A percentile compares a stretch with the other conserved stretches of the same genome.
Conservation (phyloP, 23 tunicate species). For the Halocynthia aurantium region DNA sequence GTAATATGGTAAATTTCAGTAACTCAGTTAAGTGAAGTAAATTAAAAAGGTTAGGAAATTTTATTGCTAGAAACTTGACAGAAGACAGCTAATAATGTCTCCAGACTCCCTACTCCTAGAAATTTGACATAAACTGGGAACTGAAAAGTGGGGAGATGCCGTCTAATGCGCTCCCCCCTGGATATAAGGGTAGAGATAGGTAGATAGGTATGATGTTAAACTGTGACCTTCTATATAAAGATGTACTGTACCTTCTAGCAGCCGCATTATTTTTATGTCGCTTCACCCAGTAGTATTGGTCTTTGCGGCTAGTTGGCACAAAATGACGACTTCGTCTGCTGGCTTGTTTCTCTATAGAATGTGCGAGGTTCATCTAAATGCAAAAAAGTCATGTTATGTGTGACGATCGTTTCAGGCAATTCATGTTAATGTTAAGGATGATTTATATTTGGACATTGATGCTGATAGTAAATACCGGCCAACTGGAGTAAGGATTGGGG, state of each 20-base stretch:
- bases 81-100: not conserved
- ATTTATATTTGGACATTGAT: too few species aligned
- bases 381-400: too few species aligned
- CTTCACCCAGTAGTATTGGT: slow-evolving; percentile 91
- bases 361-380: too few species aligned
- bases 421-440: too few species aligned
- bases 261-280: slow-evolving; percentile 82
- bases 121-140: not conserved
- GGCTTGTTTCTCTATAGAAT: not conserved
- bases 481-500: too few species aligned
- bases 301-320: slow-evolving; percentile 83
- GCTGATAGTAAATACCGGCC: too few species aligned
- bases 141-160: not conserved
- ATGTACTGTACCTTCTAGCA: slow-evolving; percentile 48
- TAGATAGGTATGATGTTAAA: not conserved
- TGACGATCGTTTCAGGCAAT: too few species aligned
- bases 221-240: not conserved
- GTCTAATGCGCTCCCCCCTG: too few species aligned
- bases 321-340: slow-evolving; percentile 81
- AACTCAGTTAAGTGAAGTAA: too few species aligned
- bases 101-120: not conserved
- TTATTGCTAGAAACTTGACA: not conserved
- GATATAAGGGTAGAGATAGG: not conserved
- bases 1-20: too few species aligned
- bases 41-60: not conserved